Percentiles rank a stretch among this genome's conserved stretches.
Evolutionary conservation across 2,113 vertebrate genomes (phyloP).

Genomic region (Trogon surrucura): DNA sequence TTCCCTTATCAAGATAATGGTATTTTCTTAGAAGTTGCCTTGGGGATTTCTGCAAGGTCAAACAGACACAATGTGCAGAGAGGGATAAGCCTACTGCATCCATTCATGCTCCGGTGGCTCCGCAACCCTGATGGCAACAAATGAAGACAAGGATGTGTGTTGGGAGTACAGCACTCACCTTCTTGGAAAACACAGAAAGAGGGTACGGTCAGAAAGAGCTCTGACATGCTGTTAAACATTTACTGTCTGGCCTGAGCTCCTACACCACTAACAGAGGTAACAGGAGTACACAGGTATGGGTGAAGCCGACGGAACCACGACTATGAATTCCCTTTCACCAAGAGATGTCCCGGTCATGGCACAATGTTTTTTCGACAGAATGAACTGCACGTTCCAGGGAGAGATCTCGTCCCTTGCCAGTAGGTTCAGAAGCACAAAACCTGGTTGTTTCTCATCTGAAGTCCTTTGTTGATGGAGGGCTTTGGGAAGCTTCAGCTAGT

Average conservation of each 20-base stretch:
- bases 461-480: not conserved
- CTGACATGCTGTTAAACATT: not conserved
- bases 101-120: not conserved
- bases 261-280: accelerated
- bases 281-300: not conserved
- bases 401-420: not conserved
- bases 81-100: not conserved
- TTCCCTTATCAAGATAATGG: not conserved
- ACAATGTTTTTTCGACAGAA: accelerated
- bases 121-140: not conserved
- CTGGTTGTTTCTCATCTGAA: not conserved
- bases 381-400: not conserved
- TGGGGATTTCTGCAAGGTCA: conserved; percentile 39
- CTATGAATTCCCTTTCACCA: not conserved
- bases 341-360: not conserved
- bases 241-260: not conserved
- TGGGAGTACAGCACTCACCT: not conserved
- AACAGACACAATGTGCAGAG: not conserved
- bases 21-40: not conserved
- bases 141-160: not conserved
- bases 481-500: not conserved
- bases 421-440: not conserved
- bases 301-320: not conserved
- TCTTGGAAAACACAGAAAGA: not conserved
- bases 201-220: not conserved